Conservation (phyloP, 2,797 vertebrate species). For the Avahi laniger region DNA sequence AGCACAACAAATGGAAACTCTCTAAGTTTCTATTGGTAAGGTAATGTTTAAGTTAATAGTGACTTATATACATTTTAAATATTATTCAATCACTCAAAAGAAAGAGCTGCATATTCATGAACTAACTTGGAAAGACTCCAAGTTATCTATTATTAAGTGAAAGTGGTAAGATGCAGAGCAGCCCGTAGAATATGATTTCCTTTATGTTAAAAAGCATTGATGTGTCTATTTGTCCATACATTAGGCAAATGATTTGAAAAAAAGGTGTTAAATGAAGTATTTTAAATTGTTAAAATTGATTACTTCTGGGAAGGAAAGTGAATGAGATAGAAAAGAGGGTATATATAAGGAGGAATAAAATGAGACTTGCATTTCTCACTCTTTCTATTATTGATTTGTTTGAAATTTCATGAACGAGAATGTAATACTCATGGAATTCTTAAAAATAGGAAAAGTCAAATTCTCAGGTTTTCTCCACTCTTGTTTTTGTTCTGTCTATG, state of each 20-base stretch:
- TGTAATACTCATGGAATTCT: not conserved
- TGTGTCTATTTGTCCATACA: slow-evolving; percentile 40
- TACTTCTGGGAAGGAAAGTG: not conserved
- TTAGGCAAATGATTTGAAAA: slow-evolving; percentile 33
- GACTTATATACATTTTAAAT: slow-evolving; percentile 15
- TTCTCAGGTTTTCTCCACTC: not conserved
- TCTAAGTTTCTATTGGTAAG: not conserved
- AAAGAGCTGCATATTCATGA: slow-evolving; percentile 7
- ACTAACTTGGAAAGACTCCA: not conserved
- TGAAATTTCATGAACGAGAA: slow-evolving; percentile 35
- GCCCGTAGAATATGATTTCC: not conserved
- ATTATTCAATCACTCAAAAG: slow-evolving; percentile 33
- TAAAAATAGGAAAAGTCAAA: slow-evolving; percentile 25
- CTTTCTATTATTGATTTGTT: slow-evolving; percentile 41
- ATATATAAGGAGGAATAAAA: not conserved
- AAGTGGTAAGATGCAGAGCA: not conserved
- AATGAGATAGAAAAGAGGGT: not conserved
- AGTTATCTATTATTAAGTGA: slow-evolving; percentile 7
- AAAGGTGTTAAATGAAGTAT: slow-evolving; percentile 14
- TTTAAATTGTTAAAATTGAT: slow-evolving; percentile 39
- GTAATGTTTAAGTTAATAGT: slow-evolving; percentile 19
- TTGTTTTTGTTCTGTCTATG: slow-evolving; percentile 23
- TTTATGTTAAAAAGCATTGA: slow-evolving; percentile 27
- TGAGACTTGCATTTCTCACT: not conserved
- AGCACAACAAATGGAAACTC: not conserved